These are phyloP conservation scores for Thunnus albacares DNA, from an alignment of 2,797 vertebrate genomes.

Conservation along the genomic window DNA sequence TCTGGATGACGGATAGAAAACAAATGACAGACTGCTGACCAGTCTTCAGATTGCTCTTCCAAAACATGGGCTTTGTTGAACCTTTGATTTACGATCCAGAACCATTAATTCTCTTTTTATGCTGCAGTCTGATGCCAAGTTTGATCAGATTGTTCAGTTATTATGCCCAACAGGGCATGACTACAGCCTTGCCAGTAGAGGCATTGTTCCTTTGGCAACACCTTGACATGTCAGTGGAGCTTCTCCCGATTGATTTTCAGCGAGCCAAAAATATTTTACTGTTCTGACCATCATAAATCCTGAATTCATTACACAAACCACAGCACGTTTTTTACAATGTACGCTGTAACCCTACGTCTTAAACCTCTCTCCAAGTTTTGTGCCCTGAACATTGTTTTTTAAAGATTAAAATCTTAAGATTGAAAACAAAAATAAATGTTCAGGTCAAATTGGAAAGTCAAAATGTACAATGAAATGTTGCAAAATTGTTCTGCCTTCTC, in stretches of 20 bases:
- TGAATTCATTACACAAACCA: constrained; percentile 9
- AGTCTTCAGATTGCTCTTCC: constrained; percentile 26
- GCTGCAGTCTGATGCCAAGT: constrained; percentile 30
- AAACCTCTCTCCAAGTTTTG: background rate
- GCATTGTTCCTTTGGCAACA: constrained; percentile 8
- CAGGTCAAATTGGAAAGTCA: too few species aligned
- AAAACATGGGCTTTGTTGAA: constrained; percentile 10
- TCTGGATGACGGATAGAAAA: constrained; percentile 31
- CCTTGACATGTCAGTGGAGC: constrained; percentile 16
- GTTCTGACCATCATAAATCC: background rate
- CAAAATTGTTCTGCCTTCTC: too few species aligned
- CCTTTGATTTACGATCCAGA: constrained; percentile 25
- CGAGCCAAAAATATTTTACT: background rate
- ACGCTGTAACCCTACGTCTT: background rate
- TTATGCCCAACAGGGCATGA: constrained; percentile 7
- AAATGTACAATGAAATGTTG: too few species aligned
- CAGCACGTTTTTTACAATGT: background rate
- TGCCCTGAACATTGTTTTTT: too few species aligned
- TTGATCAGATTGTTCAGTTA: constrained; percentile 21
- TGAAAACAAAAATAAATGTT: too few species aligned
- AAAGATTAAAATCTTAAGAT: too few species aligned
- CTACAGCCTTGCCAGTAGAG: constrained; percentile 10
- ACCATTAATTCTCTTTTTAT: constrained; percentile 29
- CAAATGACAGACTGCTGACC: constrained; percentile 21
- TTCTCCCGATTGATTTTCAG: constrained; percentile 21